Evolutionary conservation across 1,140 invertebrate species (phyloP), one percentile per base, ranked within the genome.

Genomic region (Littorina saxatilis): DNA sequence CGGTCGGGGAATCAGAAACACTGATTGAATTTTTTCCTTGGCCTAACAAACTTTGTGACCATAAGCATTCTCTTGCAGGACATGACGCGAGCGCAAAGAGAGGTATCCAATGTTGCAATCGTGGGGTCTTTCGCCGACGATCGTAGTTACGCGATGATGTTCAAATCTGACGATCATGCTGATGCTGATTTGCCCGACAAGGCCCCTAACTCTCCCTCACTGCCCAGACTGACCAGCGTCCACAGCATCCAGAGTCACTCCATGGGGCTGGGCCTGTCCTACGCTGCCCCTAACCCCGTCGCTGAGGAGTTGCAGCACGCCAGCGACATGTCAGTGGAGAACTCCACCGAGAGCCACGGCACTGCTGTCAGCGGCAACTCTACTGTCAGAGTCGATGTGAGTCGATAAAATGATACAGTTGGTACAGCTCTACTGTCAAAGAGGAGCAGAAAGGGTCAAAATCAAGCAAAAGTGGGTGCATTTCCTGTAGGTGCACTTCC

Each of bases 231-330:
- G n/a, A 2, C n/a, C 52, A 5, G 37, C 68, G 20, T 17, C 39
- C 40, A 50, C 39, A 29, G 9, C 82, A 43, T 63, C 47, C 27
- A 74, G 40, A 75, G 82, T 58, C 55, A 9, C 5, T 23, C n/a
- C 55, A 20, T 27, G 55, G 55, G 23, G 15, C 55, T 4, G 13
- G 23, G 23, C 23, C 23, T 40, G 17, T n/a, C 39, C 40, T 52
- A 43, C 29, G 61, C 80, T 77, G 7, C 32, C 20, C 27, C 68
- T 68, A 32, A 47, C 73, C 80, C 73, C 43, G 61, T 79, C 27
- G 73, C 82, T 7, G 83, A 86, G 58, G 84, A 87, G 79, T 78
- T 86, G n/a, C 87, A 87, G 43, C 84, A 88, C 73, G 86, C 84
- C 23, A 87, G 86, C 58, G 80, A 84, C 35, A 84, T 86, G 84